Percentiles rank a stretch among this genome's conserved stretches.
Evolutionary conservation across 2,888 invertebrate species (phyloP).

Genomic region (Cerceris rybyensis): DNA sequence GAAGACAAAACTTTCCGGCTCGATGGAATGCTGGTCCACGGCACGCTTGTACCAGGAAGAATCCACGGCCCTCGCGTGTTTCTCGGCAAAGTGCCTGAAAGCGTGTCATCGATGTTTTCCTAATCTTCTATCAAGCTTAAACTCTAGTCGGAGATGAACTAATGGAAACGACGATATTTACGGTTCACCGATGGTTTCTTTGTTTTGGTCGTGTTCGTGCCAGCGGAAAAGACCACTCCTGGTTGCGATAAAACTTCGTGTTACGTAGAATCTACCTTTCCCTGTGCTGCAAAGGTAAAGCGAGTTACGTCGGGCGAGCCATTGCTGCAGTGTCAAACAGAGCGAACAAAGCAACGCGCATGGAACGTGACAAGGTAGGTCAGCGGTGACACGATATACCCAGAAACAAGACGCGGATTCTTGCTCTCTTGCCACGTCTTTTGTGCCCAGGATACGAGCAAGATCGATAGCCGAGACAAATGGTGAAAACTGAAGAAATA

Average conservation of each 20-base stretch:
- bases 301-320: background rate
- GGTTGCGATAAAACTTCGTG: slow-evolving; percentile 94
- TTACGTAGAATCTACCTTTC: slow-evolving; percentile 92
- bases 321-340: background rate
- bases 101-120: background rate
- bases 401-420: no score
- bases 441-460: no score
- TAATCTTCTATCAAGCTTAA: background rate
- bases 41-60: slow-evolving; percentile 95
- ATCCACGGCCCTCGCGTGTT: slow-evolving; percentile 91
- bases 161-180: slow-evolving; percentile 81
- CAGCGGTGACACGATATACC: no score
- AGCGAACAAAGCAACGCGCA: background rate
- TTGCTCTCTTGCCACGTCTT: no score
- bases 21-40: slow-evolving; percentile 93
- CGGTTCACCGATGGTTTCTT: slow-evolving; percentile 87
- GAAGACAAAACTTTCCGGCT: slow-evolving; percentile 95
- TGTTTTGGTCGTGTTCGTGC: slow-evolving; percentile 88
- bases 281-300: slow-evolving; percentile 89
- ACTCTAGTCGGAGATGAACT: background rate
- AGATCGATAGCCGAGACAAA: no score
- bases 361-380: background rate
- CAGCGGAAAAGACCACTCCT: slow-evolving; percentile 94
- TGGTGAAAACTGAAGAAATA: no score
- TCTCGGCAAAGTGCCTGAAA: slow-evolving; percentile 90